Conservation (phyloP, 2,113 vertebrate species). For the Hyla sarda region DNA sequence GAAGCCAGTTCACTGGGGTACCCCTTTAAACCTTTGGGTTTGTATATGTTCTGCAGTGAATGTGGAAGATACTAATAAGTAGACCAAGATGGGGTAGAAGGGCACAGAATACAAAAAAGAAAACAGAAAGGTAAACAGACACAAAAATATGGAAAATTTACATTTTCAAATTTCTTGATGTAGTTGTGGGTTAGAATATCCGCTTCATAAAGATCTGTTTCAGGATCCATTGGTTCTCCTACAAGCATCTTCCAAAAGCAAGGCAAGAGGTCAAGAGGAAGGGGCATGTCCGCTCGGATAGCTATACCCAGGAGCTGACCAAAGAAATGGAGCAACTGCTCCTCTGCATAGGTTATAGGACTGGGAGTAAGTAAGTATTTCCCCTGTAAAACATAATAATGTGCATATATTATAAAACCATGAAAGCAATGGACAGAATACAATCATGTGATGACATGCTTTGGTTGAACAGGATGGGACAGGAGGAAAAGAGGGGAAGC, state of each 20-base stretch:
- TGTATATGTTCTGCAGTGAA: background rate
- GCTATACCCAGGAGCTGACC: constrained; percentile 94
- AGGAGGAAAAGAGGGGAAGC: too few species aligned
- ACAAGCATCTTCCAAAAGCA: constrained; percentile 97
- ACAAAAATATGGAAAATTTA: constrained; percentile 63
- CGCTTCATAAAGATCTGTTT: constrained; percentile 91
- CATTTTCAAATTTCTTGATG: constrained; percentile 92
- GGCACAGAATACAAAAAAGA: background rate
- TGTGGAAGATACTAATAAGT: background rate
- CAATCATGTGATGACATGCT: too few species aligned
- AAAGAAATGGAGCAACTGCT: constrained; percentile 95
- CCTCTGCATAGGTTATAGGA: constrained; percentile 93
- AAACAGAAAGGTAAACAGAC: background rate
- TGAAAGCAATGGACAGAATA: background rate
- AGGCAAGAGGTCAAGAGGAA: constrained; percentile 91
- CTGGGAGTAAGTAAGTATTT: constrained; percentile 92
- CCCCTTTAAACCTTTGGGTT: too few species aligned
- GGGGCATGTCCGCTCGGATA: constrained; percentile 92
- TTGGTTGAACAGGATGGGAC: too few species aligned
- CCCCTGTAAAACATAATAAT: constrained; percentile 73
- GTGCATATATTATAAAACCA: background rate
- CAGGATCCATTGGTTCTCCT: constrained; percentile 84
- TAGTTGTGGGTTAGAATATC: constrained; percentile 96
- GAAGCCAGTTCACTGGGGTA: too few species aligned
- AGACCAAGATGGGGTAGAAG: background rate